A percentile compares a stretch with the other conserved stretches of the same genome.
Evolutionary conservation across 2,888 invertebrate genomes (phyloP).

Genomic region (Brachyptera risi): DNA sequence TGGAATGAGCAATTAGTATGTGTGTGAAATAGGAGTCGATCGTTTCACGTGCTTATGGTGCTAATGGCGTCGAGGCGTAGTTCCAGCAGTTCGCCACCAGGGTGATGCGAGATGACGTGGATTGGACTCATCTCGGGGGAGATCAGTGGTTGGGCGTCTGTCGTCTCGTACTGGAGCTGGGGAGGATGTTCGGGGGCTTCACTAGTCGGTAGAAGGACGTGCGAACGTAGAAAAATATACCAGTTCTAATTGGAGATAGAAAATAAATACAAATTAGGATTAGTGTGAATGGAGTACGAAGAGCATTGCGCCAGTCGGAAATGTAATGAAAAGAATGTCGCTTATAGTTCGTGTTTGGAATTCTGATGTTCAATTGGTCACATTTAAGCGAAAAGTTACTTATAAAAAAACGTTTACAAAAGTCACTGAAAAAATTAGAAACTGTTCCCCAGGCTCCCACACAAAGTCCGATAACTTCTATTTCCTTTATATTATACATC

Average conservation of each 20-base stretch:
- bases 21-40: background rate
- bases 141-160: conserved; percentile 31
- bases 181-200: conserved; percentile 14
- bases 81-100: conserved; percentile 44
- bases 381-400: too few relatives aligned
- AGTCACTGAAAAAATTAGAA: too few relatives aligned
- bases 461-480: too few relatives aligned
- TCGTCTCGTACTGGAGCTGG: conserved; percentile 18
- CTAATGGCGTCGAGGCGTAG: conserved; percentile 47
- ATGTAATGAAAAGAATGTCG: too few relatives aligned
- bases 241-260: conserved; percentile 28
- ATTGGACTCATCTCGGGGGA: conserved; percentile 25
- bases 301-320: too few relatives aligned
- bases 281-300: too few relatives aligned
- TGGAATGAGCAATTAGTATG: conserved; percentile 11
- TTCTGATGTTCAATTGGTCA: too few relatives aligned
- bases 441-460: too few relatives aligned
- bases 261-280: background rate
- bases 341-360: too few relatives aligned
- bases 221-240: conserved; percentile 30
- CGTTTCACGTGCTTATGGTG: conserved; percentile 47
- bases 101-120: conserved; percentile 20
- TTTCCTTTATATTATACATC: too few relatives aligned
- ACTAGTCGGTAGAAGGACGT: conserved; percentile 29
- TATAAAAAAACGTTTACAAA: too few relatives aligned